Evolutionary conservation across 2,113 vertebrate species (phyloP).

Genomic region (Engraulis encrasicolus): DNA sequence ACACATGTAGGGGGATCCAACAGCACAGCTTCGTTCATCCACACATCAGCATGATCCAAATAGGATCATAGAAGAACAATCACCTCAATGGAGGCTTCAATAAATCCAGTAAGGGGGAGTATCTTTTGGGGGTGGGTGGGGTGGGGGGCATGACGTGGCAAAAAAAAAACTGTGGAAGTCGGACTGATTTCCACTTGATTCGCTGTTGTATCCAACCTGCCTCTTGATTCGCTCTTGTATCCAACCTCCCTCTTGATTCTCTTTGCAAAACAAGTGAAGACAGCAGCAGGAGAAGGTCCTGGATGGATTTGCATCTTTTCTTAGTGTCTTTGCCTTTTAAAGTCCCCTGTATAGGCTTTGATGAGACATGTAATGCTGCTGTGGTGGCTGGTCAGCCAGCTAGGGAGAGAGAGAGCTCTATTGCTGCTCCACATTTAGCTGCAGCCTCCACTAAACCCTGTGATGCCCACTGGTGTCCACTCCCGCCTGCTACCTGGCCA

Average conservation of each 20-base stretch:
- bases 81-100: background rate
- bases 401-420: background rate
- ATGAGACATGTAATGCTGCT: background rate
- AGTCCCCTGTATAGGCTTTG: background rate
- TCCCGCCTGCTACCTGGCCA: background rate
- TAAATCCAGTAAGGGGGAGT: background rate
- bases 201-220: too few species aligned
- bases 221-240: too few species aligned
- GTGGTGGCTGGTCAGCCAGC: background rate
- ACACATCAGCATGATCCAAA: conserved; percentile 1
- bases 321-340: background rate
- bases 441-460: background rate
- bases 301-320: too few species aligned
- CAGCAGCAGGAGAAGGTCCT: background rate
- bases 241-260: too few species aligned
- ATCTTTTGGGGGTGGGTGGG: background rate
- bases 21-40: background rate
- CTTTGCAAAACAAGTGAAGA: too few species aligned
- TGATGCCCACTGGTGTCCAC: background rate
- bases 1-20: background rate
- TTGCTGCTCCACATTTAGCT: background rate
- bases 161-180: background rate
- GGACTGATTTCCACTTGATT: background rate
- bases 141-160: background rate
- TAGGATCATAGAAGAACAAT: background rate